These are phyloP conservation scores for Oenanthe oenanthe DNA, from an alignment of 2,113 vertebrate genomes.

Conservation along the genomic window DNA sequence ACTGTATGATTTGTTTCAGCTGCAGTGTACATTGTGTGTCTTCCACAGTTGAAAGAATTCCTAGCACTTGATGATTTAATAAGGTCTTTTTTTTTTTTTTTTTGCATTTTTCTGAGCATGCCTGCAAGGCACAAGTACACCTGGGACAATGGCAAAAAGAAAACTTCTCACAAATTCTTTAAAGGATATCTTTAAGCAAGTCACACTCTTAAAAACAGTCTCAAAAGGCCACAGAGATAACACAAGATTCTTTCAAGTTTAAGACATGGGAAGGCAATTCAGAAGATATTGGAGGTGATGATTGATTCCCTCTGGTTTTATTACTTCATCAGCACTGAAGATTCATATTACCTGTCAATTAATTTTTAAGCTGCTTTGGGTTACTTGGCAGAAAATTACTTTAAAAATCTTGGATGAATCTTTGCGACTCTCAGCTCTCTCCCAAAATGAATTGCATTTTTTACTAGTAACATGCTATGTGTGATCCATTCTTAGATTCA, in stretches of 20 bases:
- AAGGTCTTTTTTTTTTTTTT: constrained; percentile 46
- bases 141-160: constrained; percentile 23
- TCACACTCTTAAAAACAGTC: background rate
- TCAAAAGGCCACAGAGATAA: background rate
- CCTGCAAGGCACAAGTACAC: constrained; percentile 54
- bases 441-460: background rate
- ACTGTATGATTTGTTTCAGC: constrained; percentile 86
- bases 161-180: constrained; percentile 35
- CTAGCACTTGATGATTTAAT: constrained; percentile 72
- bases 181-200: background rate
- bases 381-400: background rate
- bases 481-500: too few species aligned
- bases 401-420: background rate
- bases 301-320: background rate
- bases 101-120: constrained; percentile 53
- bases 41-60: constrained; percentile 71
- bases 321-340: background rate
- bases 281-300: background rate
- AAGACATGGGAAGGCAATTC: background rate
- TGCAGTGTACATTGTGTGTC: constrained; percentile 70
- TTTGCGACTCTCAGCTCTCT: background rate
- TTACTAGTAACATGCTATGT: background rate
- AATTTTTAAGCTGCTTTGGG: constrained; percentile 15
- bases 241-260: background rate
- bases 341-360: background rate